A percentile compares a stretch with the other conserved stretches of the same genome.
Conservation (phyloP, 2,797 vertebrate species). For the Pagetopsis macropterus region DNA sequence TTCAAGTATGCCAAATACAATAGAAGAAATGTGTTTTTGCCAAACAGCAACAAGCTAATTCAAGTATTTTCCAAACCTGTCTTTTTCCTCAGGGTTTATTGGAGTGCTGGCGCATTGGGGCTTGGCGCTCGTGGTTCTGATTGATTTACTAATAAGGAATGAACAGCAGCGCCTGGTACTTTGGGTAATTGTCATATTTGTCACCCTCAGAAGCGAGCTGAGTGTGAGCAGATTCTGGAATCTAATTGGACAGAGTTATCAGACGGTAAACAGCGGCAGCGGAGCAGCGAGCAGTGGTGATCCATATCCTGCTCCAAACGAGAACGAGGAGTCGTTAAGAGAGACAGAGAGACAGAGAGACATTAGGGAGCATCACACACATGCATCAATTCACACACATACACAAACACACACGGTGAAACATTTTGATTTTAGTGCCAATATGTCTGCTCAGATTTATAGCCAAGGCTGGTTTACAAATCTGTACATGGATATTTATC, state of each 20-base stretch:
- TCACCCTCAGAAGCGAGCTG: constrained; percentile 58
- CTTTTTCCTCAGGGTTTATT: constrained; percentile 1
- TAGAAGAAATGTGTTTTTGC: neutral
- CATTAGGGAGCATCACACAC: constrained; percentile 53
- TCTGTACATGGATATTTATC: constrained; percentile 3
- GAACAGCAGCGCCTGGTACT: constrained; percentile 64
- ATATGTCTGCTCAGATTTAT: constrained; percentile 35
- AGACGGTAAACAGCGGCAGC: constrained; percentile 56
- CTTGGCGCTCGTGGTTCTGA: constrained; percentile 32
- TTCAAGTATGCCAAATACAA: neutral
- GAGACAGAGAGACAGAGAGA: constrained; percentile 58
- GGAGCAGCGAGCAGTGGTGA: constrained; percentile 45
- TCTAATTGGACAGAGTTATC: constrained; percentile 76
- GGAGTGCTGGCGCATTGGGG: constrained; percentile 16
- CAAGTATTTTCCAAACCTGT: constrained; percentile 2
- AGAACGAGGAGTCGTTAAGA: constrained; percentile 66
- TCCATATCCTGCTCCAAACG: constrained; percentile 62
- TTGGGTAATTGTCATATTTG: constrained; percentile 76
- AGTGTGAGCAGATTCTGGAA: constrained; percentile 51
- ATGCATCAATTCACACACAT: constrained; percentile 45
- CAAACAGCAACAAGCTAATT: constrained; percentile 14
- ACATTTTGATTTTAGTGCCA: constrained; percentile 44
- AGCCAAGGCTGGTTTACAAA: constrained; percentile 15
- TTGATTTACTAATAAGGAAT: constrained; percentile 71
- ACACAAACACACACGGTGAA: constrained; percentile 26